Conservation (phyloP, 1,140 invertebrate genomes). For the Drosophila kikkawai region DNA sequence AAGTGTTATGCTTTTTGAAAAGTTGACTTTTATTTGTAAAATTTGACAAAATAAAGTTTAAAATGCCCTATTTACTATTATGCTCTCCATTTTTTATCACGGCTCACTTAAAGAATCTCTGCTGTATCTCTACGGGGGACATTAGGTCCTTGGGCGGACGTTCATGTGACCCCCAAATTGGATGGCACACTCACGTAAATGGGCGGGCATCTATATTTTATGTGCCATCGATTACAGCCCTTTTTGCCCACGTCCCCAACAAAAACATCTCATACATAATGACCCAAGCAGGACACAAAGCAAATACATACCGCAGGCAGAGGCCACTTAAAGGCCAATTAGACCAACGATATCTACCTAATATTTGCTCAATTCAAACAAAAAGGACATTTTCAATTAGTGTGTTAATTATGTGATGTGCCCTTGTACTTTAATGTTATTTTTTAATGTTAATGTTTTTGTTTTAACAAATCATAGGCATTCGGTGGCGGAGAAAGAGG, state of each 20-base stretch:
- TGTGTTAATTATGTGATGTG: background rate
- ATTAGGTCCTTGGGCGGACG: conserved; percentile 4
- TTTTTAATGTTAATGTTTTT: background rate
- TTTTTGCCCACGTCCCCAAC: background rate
- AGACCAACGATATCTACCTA: conserved; percentile 4
- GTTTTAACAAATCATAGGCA: background rate
- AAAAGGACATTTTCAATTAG: conserved; percentile 2
- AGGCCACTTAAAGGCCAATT: conserved; percentile 21
- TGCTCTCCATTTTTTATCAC: too few relatives aligned
- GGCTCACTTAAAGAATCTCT: background rate
- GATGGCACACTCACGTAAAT: conserved; percentile 44
- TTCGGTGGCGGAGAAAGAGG: too few relatives aligned
- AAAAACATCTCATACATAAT: conserved; percentile 1
- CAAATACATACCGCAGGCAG: conserved; percentile 9
- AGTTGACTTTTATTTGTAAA: too few relatives aligned
- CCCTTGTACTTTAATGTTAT: background rate
- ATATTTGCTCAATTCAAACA: conserved; percentile 23
- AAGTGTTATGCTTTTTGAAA: too few relatives aligned
- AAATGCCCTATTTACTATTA: too few relatives aligned
- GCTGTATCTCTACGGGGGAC: conserved; percentile 1
- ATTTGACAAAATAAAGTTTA: too few relatives aligned
- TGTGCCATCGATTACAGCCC: conserved; percentile 65
- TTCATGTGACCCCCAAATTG: conserved; percentile 49
- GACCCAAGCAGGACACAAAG: conserved; percentile 18
- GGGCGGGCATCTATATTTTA: conserved; percentile 64